A percentile compares a stretch with the other conserved stretches of the same genome.
These are phyloP conservation scores for Harpia harpyja DNA, from an alignment of 2,797 vertebrate species.

Conservation along the genomic window DNA sequence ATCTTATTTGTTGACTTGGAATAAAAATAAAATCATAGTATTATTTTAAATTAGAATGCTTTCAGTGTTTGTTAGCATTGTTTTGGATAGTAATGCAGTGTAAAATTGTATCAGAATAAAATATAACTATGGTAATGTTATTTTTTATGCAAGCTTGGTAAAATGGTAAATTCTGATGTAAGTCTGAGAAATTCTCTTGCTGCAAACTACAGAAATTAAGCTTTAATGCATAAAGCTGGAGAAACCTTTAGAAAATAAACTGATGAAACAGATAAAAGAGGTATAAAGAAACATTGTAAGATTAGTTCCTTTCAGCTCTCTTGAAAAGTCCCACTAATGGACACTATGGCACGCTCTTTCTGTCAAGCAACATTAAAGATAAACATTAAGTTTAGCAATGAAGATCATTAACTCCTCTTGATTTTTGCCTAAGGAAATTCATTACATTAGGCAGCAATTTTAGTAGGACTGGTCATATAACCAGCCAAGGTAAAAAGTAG, in stretches of 20 bases:
- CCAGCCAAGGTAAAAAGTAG: not conserved
- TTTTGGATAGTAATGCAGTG: not conserved
- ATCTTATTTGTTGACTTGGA: not conserved
- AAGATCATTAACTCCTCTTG: not conserved
- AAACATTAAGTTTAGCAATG: not conserved
- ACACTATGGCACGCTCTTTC: not conserved
- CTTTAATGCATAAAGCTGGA: not conserved
- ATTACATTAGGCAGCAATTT: not conserved
- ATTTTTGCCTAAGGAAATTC: not conserved
- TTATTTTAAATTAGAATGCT: not conserved
- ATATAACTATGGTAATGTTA: not conserved
- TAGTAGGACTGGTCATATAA: not conserved
- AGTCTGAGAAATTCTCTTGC: not conserved
- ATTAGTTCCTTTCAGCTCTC: not conserved
- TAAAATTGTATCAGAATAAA: not conserved
- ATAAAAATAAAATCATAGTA: not conserved
- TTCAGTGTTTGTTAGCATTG: not conserved
- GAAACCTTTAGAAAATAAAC: not conserved
- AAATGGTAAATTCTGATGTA: not conserved
- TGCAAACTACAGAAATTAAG: not conserved
- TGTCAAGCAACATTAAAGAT: not conserved
- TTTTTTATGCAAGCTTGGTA: not conserved
- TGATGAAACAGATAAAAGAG: not conserved
- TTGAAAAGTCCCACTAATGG: not conserved
- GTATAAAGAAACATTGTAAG: not conserved